Evolutionary conservation across 2,797 vertebrate genomes (phyloP).

Genomic region (Eremophila alpestris): DNA sequence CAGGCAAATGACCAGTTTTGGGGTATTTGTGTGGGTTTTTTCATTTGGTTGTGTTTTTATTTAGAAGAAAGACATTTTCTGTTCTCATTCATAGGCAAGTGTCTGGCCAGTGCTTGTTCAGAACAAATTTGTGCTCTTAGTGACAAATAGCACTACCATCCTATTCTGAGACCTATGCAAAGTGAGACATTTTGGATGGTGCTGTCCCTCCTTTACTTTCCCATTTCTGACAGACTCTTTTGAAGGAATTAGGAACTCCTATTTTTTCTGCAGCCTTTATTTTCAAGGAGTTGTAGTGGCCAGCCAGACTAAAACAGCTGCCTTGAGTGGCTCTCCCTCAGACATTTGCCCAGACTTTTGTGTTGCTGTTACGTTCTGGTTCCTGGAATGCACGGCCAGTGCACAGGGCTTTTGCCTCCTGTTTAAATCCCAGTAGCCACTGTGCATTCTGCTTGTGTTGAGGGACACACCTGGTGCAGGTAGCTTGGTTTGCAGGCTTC

Average conservation of each 20-base stretch:
- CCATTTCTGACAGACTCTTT: neutral
- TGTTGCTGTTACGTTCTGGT: neutral
- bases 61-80: neutral
- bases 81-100: neutral
- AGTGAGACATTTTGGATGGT: neutral
- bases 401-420: neutral
- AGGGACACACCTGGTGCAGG: neutral
- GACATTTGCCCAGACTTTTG: neutral
- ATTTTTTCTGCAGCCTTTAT: neutral
- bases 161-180: neutral
- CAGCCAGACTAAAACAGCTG: neutral
- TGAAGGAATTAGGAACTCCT: neutral
- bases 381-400: fast-evolving
- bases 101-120: neutral
- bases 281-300: neutral
- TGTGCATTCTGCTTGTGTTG: fast-evolving
- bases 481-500: neutral
- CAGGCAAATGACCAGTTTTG: neutral
- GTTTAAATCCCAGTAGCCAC: neutral
- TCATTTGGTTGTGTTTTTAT: neutral
- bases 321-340: neutral
- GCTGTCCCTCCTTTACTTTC: neutral
- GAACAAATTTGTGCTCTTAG: neutral
- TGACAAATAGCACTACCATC: neutral
- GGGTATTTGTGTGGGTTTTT: neutral